Conservation (phyloP, 1,140 invertebrate genomes). For the Heliconius eleuchia region DNA sequence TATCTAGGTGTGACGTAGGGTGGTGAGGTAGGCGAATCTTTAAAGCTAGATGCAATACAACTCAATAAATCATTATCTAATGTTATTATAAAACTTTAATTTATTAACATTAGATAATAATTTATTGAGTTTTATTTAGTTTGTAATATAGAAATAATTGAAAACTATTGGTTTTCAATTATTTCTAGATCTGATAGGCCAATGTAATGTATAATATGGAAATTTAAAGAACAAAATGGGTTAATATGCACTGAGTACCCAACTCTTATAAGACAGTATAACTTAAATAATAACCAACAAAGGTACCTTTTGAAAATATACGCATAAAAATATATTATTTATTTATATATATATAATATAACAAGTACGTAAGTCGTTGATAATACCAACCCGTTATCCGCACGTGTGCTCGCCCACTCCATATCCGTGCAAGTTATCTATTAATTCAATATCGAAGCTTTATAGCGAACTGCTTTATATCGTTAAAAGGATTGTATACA, state of each 20-base stretch:
- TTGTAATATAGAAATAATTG: neutral
- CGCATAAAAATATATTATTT: neutral
- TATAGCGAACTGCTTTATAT: neutral
- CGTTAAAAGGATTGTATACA: neutral
- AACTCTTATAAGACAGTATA: neutral
- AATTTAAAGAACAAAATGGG: neutral
- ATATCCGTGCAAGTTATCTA: constrained; percentile 36
- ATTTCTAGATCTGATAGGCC: neutral
- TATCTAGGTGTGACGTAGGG: constrained; percentile 68
- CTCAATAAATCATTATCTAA: neutral
- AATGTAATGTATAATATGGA: neutral
- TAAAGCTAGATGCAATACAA: neutral
- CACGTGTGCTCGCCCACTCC: constrained; percentile 56
- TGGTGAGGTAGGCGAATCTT: constrained; percentile 35
- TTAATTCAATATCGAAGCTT: constrained; percentile 26
- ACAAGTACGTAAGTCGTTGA: constrained; percentile 25
- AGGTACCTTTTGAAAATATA: neutral
- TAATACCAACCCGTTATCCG: constrained; percentile 60
- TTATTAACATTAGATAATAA: no score
- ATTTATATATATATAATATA: neutral
- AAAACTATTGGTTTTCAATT: neutral
- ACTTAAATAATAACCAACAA: neutral
- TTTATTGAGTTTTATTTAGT: no score
- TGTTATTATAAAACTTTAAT: neutral
- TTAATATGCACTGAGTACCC: neutral